phyloP scores from a whole-genome alignment of 1,140 invertebrate species.

The Ruditapes philippinarum region DNA sequence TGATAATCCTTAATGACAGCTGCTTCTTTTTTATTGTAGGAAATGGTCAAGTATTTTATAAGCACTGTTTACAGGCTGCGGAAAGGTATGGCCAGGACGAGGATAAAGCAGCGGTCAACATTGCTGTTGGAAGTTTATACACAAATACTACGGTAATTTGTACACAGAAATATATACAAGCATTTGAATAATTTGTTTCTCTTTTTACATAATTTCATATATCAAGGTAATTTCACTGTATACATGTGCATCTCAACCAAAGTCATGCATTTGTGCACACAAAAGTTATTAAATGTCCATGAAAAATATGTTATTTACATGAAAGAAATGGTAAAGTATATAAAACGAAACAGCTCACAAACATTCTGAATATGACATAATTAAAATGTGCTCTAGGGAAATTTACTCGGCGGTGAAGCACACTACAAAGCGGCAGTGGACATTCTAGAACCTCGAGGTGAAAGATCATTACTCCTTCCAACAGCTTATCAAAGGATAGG shows the following conservation, averaged over 20 bases:
- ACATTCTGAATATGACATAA: too few species aligned
- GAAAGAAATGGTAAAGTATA: not conserved
- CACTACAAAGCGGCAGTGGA: slow-evolving; percentile 27
- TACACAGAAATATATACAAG: too few species aligned
- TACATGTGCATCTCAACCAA: too few species aligned
- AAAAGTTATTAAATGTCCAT: not conserved
- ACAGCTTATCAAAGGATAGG: slow-evolving; percentile 43
- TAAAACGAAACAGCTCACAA: not conserved
- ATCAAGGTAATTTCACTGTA: too few species aligned
- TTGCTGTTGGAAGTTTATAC: slow-evolving; percentile 54
- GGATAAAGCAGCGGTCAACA: slow-evolving; percentile 44
- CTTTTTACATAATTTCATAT: too few species aligned
- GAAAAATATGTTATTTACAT: not conserved
- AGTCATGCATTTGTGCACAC: too few species aligned
- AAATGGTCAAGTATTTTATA: slow-evolving; percentile 47
- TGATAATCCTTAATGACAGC: not conserved
- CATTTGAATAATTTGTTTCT: too few species aligned
- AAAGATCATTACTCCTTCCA: not conserved
- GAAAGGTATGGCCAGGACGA: slow-evolving; percentile 33
- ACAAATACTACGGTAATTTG: slow-evolving; percentile 63
- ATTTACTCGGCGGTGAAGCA: too few species aligned
- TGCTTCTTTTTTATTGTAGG: not conserved
- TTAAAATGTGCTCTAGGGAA: too few species aligned
- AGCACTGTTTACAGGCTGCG: slow-evolving; percentile 25
- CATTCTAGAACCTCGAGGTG: slow-evolving; percentile 4